Base-by-base conservation (phyloP, 2,888 invertebrate genomes). In the Axea sp. region DNA sequence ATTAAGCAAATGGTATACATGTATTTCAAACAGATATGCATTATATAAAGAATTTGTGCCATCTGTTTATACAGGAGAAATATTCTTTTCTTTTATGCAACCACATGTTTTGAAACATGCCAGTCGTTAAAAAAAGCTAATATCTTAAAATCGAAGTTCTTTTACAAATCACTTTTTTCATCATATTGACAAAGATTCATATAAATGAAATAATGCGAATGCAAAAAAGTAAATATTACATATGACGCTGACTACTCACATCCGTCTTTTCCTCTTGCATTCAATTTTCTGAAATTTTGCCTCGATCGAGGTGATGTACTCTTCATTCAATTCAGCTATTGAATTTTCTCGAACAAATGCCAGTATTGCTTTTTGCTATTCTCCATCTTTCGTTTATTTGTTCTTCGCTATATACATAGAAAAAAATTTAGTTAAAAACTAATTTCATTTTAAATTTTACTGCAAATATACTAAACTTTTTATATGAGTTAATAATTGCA, bases 261-360 rank as follows among this genome's bases (percentile, higher is more conserved):
- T 51, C 43, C 45, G 53, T 55, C 43, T 55, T 53, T 64, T 26
- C 43, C 65, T 43, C 43, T 17, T 30, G 28, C 33, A 53, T 60
- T 60, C 41, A 60, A 60, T 69, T 60, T 60, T 53, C 67, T 41
- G 43, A 51, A 41, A 43, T 51, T 53, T 51, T 14, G 17, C 22
- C 35, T 33, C 47, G 62, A 53, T 62, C 60, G 31, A 45, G 39
- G 37, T 22, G 55, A 57, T 55, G 57, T 39, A 8, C 55, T 41
- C 47, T 53, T 69, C 47, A 51, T 53, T 62, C 45, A 39, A 62
- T 62, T 53, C 45, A 45, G 37, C 62, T 39, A 64, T 62, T 62
- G 39, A 71, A 64, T 57, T 47, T 64, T 47, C 49, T 15, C 49
- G 47, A 64, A 55, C 37, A 53, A 71, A 55, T 55, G 33, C 45